A percentile compares a stretch with the other conserved stretches of the same genome.
phyloP scores from a whole-genome alignment of 2,797 vertebrate genomes.

The Chanos chanos region DNA sequence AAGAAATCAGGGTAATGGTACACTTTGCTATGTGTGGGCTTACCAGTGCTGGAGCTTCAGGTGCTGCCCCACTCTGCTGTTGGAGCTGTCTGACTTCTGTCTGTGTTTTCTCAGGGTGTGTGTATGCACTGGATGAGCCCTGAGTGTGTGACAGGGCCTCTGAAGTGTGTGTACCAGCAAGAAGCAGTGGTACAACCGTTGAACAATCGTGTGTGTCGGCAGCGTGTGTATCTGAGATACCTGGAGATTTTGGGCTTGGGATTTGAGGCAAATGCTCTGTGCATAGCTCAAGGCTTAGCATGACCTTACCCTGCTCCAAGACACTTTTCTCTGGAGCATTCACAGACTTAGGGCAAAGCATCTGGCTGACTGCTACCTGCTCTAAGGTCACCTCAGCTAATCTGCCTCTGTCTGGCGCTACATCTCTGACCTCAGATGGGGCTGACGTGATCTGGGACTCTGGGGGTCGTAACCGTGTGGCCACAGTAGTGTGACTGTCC shows the following conservation, averaged over 20 bases:
- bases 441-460: not conserved
- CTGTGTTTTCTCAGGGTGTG: too few species aligned
- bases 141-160: not conserved
- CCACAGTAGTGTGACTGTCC: too few species aligned
- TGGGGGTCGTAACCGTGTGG: slow-evolving; percentile 1
- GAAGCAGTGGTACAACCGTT: not conserved
- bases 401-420: not conserved
- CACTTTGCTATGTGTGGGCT: too few species aligned
- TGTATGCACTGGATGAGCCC: not conserved
- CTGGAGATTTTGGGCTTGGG: slow-evolving; percentile 27
- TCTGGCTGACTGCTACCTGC: not conserved
- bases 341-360: not conserved
- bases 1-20: too few species aligned
- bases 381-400: not conserved
- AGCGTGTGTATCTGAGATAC: slow-evolving; percentile 10
- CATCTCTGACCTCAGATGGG: not conserved
- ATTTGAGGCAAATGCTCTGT: slow-evolving; percentile 16
- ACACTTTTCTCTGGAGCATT: not conserved
- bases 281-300: too few species aligned
- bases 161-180: not conserved
- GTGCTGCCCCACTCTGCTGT: too few species aligned
- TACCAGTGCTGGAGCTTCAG: too few species aligned
- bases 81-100: not conserved
- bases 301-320: too few species aligned
- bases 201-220: not conserved